These are phyloP conservation scores for Penaeus vannamei DNA, from an alignment of 1,140 invertebrate species.

Conservation along the genomic window DNA sequence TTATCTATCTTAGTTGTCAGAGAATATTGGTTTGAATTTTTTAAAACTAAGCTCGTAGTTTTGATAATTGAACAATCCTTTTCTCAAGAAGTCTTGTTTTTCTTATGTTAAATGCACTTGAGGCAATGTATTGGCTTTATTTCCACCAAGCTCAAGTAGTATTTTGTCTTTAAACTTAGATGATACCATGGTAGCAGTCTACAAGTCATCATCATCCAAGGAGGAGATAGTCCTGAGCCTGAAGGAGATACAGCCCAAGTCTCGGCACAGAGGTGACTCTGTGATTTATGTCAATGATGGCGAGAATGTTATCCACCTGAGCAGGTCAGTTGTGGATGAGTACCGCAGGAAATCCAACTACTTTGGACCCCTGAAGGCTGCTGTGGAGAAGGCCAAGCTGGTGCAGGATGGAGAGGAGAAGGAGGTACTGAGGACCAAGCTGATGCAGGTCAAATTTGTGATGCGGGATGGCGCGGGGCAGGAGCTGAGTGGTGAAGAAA, in stretches of 20 bases:
- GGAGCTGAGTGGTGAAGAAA: constrained; percentile 23
- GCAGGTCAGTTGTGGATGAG: constrained; percentile 36
- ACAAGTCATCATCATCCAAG: constrained; percentile 13
- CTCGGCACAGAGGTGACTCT: not conserved
- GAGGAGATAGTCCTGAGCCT: not conserved
- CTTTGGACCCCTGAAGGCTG: constrained; percentile 39
- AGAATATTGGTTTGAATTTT: too few relatives aligned
- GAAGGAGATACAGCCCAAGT: not conserved
- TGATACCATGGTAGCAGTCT: constrained; percentile 2
- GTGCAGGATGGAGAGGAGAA: constrained; percentile 7
- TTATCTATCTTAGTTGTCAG: too few relatives aligned
- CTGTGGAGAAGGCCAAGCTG: constrained; percentile 17
- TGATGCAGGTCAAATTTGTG: constrained; percentile 36
- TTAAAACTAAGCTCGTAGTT: too few relatives aligned
- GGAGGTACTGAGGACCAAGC: constrained; percentile 40
- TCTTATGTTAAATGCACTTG: too few relatives aligned
- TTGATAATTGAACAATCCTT: too few relatives aligned
- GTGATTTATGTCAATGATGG: constrained; percentile 25
- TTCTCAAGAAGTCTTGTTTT: too few relatives aligned
- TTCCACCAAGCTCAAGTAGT: too few relatives aligned
- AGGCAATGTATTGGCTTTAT: too few relatives aligned
- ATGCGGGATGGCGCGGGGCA: constrained; percentile 18
- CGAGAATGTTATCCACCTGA: constrained; percentile 12
- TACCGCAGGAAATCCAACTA: constrained; percentile 33
- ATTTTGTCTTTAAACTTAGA: not conserved